A percentile compares a stretch with the other conserved stretches of the same genome.
Conservation (phyloP, 92 coral and sea anemone species). For the Phenganax marumi region DNA sequence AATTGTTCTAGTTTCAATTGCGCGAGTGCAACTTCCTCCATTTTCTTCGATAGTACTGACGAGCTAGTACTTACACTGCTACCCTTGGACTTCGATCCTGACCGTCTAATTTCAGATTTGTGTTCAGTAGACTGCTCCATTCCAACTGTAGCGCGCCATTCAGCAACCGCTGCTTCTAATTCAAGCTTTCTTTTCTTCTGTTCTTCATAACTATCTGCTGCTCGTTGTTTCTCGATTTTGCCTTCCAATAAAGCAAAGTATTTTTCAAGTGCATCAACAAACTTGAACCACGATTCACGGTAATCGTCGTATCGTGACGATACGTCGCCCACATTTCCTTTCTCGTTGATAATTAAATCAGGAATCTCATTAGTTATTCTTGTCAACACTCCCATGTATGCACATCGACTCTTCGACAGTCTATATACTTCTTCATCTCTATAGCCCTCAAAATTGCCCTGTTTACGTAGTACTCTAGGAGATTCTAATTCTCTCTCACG, state of each 20-base stretch:
- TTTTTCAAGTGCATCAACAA: constrained; percentile 9
- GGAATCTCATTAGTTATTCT: constrained; percentile 1
- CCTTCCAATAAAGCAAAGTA: background rate
- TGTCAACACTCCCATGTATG: background rate
- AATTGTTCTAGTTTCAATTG: constrained; percentile 13
- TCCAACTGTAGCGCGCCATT: constrained; percentile 17
- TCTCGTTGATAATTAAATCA: background rate
- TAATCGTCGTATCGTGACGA: constrained; percentile 5
- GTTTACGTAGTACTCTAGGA: background rate
- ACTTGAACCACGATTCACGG: constrained; percentile 4
- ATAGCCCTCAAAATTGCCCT: background rate
- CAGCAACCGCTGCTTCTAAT: background rate
- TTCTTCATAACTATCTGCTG: constrained; percentile 12
- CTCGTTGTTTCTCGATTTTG: background rate
- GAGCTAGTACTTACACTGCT: background rate
- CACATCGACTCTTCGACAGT: background rate
- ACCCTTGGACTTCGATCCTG: background rate
- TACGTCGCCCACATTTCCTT: constrained; percentile 22
- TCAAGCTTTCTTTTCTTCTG: constrained; percentile 3
- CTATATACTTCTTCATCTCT: background rate
- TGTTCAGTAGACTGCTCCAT: background rate
- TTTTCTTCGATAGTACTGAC: constrained; percentile 13
- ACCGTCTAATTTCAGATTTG: background rate
- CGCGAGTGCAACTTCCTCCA: constrained; percentile 16
- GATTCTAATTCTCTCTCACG: background rate